Conservation (phyloP, 2,797 vertebrate genomes). For the Cossypha polioptera region DNA sequence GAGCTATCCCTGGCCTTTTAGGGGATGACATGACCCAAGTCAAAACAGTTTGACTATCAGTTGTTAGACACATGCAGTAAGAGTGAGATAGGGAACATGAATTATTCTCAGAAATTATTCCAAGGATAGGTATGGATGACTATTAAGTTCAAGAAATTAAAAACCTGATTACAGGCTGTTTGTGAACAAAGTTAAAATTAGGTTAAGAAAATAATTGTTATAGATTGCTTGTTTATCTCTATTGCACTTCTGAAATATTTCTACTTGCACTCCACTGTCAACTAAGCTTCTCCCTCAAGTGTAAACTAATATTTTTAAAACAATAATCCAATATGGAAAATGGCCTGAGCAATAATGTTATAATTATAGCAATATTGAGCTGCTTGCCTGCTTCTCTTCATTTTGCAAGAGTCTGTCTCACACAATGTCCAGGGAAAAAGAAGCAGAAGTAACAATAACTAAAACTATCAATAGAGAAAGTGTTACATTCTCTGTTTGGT, state of each 20-base stretch:
- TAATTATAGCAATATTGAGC: background rate
- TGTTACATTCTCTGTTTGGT: background rate
- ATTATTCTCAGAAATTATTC: constrained; percentile 10
- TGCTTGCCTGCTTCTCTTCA: background rate
- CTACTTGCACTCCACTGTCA: background rate
- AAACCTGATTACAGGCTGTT: background rate
- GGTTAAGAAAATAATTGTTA: background rate
- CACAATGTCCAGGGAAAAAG: background rate
- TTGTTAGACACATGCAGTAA: background rate
- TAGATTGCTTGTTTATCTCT: background rate
- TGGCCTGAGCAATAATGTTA: background rate
- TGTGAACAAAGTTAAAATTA: background rate
- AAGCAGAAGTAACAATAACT: background rate
- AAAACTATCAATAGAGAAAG: background rate
- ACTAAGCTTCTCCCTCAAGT: background rate
- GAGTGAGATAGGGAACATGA: background rate
- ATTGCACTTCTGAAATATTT: background rate
- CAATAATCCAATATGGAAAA: background rate
- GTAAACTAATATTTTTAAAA: constrained; percentile 1
- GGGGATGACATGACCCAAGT: background rate
- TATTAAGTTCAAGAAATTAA: background rate
- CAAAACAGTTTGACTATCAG: background rate
- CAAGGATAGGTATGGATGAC: background rate
- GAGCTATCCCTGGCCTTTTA: background rate
- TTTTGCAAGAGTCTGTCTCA: background rate